Conservation (phyloP, 2,113 vertebrate species). For the Hypanus sabinus region DNA sequence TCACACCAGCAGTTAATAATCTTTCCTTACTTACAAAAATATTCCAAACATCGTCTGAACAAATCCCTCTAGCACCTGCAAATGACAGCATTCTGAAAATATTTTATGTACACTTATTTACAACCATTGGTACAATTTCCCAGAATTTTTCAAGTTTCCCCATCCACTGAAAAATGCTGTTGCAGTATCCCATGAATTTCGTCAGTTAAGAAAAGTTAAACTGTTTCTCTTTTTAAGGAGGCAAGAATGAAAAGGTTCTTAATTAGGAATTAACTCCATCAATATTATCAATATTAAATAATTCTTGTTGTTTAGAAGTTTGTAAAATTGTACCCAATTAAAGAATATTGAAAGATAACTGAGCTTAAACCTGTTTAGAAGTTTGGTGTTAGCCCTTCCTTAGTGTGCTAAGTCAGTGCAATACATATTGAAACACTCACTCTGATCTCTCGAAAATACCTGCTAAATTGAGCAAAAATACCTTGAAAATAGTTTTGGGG, state of each 20-base stretch:
- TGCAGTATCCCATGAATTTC: background rate
- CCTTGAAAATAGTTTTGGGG: no score
- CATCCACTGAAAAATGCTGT: background rate
- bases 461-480: no score
- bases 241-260: background rate
- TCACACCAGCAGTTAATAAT: slow-evolving; percentile 58
- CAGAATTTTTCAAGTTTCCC: background rate
- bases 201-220: background rate
- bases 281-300: background rate
- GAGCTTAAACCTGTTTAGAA: no score
- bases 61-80: slow-evolving; percentile 68
- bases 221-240: background rate
- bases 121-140: slow-evolving; percentile 41
- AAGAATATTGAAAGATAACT: background rate
- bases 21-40: slow-evolving; percentile 60
- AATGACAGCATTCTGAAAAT: slow-evolving; percentile 56
- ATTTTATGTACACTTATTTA: slow-evolving; percentile 54
- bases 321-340: background rate
- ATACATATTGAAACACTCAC: no score
- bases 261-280: background rate
- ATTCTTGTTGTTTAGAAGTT: background rate
- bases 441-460: no score
- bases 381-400: no score
- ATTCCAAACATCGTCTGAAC: slow-evolving; percentile 62
- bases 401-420: no score